Base-by-base conservation (phyloP, 2,797 vertebrate genomes). In the Champsocephalus esox region DNA sequence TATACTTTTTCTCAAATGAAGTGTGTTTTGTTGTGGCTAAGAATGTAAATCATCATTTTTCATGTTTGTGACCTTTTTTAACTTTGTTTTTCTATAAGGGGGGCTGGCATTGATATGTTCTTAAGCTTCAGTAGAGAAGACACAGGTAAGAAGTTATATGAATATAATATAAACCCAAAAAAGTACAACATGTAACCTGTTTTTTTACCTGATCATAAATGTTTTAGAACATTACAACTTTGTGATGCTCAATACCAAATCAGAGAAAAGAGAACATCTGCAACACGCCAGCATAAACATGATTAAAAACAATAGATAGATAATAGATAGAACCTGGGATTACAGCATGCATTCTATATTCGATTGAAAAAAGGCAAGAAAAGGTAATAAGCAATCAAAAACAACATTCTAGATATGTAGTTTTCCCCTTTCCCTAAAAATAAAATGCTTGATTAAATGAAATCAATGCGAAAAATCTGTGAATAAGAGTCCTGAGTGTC, bases 121-220 rank as follows among this genome's bases (percentile, higher is more conserved):
- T 92, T 96, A 87, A 95, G 94, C 75, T 94, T 77, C 84, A 94
- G 91, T 45, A 91, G 66, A 64, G 78, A 90, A 48, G 93, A 92
- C 74, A 86, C 92, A 88, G 91, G 95, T 96, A 71, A 79, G 83
- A 77, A 16, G 17, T 9, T 16, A 11, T 1, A 21, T 13, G 13
- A 38, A 38, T 38, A 38, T 38, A 38, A 6, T 38, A 38, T 38
- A 38, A 38, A 38, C 8, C 34, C 28, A 28, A 38, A 38, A 9
- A 38, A 38, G 6, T 9, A 38, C 5, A 0, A 28, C 5, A 28
- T 28, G 34, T 7, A 38, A 38, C 8, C 6, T 38, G 6, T 38
- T 9, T 38, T 9, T 38, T 38, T 7, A 38, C 34, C 34, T 46
- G 12, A 43, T 17, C 19, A 7, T 14, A 43, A 14, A 24, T 32